phyloP scores from a whole-genome alignment of 1,140 invertebrate species.

The Acyrthosiphon pisum region DNA sequence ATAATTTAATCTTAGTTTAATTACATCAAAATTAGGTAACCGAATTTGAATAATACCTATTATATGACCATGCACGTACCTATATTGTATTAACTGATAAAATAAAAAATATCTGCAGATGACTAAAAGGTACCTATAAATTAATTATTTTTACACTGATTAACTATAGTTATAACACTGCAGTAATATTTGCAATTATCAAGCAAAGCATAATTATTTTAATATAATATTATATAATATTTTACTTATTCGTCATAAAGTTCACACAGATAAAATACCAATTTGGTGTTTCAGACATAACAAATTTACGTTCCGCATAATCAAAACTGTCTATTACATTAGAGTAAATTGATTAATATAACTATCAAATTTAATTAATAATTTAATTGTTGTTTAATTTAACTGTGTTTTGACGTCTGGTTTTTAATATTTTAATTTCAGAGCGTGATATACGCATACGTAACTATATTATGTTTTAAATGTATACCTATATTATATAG shows the following conservation, averaged over 20 bases:
- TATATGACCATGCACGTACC: neutral
- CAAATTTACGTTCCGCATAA: neutral
- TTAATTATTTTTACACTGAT: neutral
- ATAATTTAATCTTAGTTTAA: neutral
- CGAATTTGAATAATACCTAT: neutral
- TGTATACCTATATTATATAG: neutral
- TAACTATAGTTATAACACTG: neutral
- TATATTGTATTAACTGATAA: neutral
- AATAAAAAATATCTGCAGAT: neutral
- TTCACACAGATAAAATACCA: neutral
- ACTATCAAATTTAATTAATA: neutral
- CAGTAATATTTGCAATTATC: neutral
- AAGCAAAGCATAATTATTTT: neutral
- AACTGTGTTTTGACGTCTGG: constrained; percentile 11
- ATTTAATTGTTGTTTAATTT: neutral
- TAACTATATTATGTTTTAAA: too few relatives aligned
- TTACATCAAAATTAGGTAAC: neutral
- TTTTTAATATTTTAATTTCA: constrained; percentile 34
- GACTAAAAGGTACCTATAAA: neutral
- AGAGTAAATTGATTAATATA: constrained; percentile 38
- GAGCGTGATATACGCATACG: neutral
- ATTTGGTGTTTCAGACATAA: neutral
- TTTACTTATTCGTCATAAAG: neutral
- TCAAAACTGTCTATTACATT: neutral
- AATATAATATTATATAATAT: neutral